phyloP scores from a whole-genome alignment of 1,140 invertebrate genomes.

The Cotesia chilonis region DNA sequence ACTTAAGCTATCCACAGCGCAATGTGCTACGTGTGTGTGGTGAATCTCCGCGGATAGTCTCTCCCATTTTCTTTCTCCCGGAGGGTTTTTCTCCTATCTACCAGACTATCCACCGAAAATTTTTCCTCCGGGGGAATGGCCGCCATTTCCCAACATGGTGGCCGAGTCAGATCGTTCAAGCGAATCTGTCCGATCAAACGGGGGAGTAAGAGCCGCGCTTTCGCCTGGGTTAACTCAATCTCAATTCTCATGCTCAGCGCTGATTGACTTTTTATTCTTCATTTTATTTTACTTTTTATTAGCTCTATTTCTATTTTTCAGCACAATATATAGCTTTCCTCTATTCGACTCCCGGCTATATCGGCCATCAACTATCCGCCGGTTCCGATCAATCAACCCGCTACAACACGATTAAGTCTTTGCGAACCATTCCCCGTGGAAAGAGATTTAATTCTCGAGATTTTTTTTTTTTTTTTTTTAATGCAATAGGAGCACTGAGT shows the following conservation, averaged over 20 bases:
- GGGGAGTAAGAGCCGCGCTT: constrained; percentile 62
- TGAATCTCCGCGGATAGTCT: background rate
- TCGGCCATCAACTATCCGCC: constrained; percentile 29
- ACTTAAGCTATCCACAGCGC: constrained; percentile 2
- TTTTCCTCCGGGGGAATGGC: constrained; percentile 40
- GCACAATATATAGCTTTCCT: background rate
- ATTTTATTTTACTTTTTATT: constrained; percentile 27
- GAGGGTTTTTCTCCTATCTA: background rate
- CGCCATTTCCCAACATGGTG: constrained; percentile 51
- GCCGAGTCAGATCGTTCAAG: constrained; percentile 58
- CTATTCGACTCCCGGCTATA: background rate
- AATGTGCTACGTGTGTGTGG: constrained; percentile 7
- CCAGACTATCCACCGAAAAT: background rate
- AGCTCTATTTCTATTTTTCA: background rate
- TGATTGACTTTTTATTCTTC: background rate
- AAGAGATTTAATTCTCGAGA: constrained; percentile 18
- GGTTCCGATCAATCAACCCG: constrained; percentile 61
- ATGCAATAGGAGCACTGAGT: background rate
- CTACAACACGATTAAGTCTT: constrained; percentile 49
- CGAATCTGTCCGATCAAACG: constrained; percentile 67
- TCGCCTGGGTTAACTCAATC: constrained; percentile 63
- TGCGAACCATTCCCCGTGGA: constrained; percentile 28
- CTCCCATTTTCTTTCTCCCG: background rate
- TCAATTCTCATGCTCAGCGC: constrained; percentile 35
- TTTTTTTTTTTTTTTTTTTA: constrained; percentile 29